Conservation (phyloP, 2,113 vertebrate genomes). For the Protobothrops mucrosquamatus region DNA sequence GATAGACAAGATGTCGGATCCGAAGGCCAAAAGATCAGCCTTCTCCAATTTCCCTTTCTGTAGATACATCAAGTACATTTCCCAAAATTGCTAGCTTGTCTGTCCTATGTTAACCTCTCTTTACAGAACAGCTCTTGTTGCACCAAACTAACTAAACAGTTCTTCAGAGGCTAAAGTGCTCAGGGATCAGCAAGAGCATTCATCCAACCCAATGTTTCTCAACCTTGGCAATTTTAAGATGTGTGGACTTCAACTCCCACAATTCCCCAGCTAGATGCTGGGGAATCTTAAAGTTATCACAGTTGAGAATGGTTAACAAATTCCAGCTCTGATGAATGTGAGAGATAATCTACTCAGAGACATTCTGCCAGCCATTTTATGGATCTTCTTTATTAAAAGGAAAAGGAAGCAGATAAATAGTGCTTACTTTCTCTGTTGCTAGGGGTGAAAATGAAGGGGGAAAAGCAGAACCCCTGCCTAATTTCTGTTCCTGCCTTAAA, state of each 20-base stretch:
- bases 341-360: background rate
- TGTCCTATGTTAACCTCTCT: conserved; percentile 25
- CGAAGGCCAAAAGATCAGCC: background rate
- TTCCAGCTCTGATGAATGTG: background rate
- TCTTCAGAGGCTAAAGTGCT: background rate
- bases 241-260: background rate
- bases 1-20: background rate
- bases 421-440: background rate
- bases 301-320: background rate
- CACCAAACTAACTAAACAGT: background rate
- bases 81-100: background rate
- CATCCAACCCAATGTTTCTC: background rate
- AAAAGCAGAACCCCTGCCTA: background rate
- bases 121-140: conserved; percentile 27
- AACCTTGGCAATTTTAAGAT: background rate
- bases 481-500: background rate
- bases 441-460: background rate
- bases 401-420: background rate
- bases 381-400: background rate
- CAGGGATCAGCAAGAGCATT: background rate
- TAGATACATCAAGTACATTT: background rate
- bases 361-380: background rate
- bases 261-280: background rate
- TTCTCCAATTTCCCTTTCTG: background rate
- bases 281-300: background rate